These are phyloP conservation scores for Lathamus discolor DNA, from an alignment of 2,113 vertebrate species.

Conservation along the genomic window DNA sequence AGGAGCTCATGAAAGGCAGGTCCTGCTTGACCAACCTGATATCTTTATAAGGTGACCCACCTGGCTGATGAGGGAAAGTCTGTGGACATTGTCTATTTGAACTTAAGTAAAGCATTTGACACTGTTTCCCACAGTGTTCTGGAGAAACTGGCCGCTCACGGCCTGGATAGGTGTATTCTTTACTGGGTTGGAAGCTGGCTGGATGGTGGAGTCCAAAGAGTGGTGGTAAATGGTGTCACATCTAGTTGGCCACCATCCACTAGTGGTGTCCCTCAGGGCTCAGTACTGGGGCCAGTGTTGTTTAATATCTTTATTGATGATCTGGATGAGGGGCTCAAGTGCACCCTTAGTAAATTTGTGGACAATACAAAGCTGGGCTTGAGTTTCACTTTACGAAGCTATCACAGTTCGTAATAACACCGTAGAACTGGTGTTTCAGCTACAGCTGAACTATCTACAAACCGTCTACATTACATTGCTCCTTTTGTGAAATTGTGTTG, in stretches of 20 bases:
- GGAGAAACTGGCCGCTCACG: not conserved
- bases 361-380: not conserved
- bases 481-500: not conserved
- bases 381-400: not conserved
- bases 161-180: not conserved
- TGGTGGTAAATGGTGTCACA: not conserved
- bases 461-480: not conserved
- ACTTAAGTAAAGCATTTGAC: not conserved
- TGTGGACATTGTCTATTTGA: not conserved
- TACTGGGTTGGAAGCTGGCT: not conserved
- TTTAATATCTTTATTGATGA: not conserved
- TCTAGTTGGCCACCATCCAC: not conserved
- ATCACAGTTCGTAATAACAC: not conserved
- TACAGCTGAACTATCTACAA: too few relatives aligned
- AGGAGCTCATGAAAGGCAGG: not conserved
- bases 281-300: not conserved
- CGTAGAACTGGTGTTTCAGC: not conserved
- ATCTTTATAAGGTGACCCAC: not conserved
- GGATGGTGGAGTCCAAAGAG: not conserved
- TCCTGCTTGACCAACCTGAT: not conserved
- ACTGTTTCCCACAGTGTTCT: not conserved
- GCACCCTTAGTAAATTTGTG: not conserved
- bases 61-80: not conserved
- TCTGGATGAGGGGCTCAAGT: not conserved
- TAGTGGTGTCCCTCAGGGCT: not conserved